phyloP scores from a whole-genome alignment of 2,888 invertebrate species.

The Drosophila histrio region DNA sequence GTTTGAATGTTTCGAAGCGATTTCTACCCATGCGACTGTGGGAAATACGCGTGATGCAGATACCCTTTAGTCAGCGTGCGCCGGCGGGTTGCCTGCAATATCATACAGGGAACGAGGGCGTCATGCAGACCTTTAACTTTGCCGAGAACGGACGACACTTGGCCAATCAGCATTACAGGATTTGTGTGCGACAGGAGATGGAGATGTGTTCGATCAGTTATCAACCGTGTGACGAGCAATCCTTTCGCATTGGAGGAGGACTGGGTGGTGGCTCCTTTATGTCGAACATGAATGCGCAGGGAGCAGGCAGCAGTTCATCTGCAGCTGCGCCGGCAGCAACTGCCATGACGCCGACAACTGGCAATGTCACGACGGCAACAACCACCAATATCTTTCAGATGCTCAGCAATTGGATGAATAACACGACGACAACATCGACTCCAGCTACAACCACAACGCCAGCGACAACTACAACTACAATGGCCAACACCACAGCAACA shows the following conservation, averaged over 20 bases:
- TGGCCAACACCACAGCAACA: slow-evolving; percentile 14
- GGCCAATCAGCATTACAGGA: slow-evolving; percentile 90
- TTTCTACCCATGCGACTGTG: slow-evolving; percentile 89
- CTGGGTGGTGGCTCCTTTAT: slow-evolving; percentile 31
- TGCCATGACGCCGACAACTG: not conserved
- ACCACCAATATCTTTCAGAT: slow-evolving; percentile 27
- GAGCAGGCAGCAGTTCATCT: not conserved
- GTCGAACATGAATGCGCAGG: not conserved
- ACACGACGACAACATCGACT: slow-evolving; percentile 19
- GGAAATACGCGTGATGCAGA: slow-evolving; percentile 91
- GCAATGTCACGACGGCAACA: not conserved
- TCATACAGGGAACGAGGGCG: slow-evolving; percentile 87
- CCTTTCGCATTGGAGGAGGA: slow-evolving; percentile 89
- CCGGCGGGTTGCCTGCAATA: slow-evolving; percentile 92
- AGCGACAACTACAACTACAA: slow-evolving; percentile 20
- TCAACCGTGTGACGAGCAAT: slow-evolving; percentile 89
- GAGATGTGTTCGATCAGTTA: slow-evolving; percentile 91
- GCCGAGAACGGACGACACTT: slow-evolving; percentile 92
- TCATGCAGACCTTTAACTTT: slow-evolving; percentile 90
- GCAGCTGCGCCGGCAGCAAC: not conserved
- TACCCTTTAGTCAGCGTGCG: slow-evolving; percentile 91
- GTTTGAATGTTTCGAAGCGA: slow-evolving; percentile 86
- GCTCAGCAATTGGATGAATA: slow-evolving; percentile 31
- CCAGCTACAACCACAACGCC: not conserved
- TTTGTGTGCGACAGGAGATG: slow-evolving; percentile 89